Base-by-base conservation (phyloP, 1,140 invertebrate genomes). In the Drosophila leontia region DNA sequence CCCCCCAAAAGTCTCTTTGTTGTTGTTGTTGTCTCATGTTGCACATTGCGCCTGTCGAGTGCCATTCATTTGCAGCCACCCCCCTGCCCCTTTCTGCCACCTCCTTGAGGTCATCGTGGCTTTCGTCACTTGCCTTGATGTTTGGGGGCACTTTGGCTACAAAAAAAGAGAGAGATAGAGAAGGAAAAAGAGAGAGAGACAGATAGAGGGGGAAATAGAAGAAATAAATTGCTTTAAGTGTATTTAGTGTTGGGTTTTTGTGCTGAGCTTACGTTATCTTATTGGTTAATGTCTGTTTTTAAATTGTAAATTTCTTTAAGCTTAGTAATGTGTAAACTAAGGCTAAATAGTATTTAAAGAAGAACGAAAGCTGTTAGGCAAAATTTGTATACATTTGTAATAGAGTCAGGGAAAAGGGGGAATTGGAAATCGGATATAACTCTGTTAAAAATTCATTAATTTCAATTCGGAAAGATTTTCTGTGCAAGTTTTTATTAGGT, bases 51-150 rank as follows among this genome's bases (percentile, higher is more conserved):
- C 74, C 85, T 80, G 80, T 84, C 84, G 77, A 87, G 84, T 64
- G 80, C 60, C 85, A 88, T 84, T 88, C 81, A 90, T 78, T 87
- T 77, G 45, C 48, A 35, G 50, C 55, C 57, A 15, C 29, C 26
- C 26, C 26, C 48, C 26, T 17, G 26, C 26, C 15, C 44, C 48
- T 34, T 53, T 13, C 42, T 29, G 15, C 42, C 35, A 32, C 57
- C 41, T 75, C 60, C 75, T 82, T 86, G 65, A 86, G 82, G 82
- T 85, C 82, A 78, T 61, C 78, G 53, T 48, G 60, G 59, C 67
- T 64, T 64, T 71, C 82, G 77, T 88, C 80, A 88, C 83, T 88
- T 83, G 83, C 83, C 80, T 88, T 88, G 81, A 87, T 87, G 84
- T 88, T 84, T 72, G 37, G 58, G 50, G 59, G 53, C 82, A 79